Base-by-base conservation (phyloP, 2,888 invertebrate genomes). In the Agonum fuliginosum region DNA sequence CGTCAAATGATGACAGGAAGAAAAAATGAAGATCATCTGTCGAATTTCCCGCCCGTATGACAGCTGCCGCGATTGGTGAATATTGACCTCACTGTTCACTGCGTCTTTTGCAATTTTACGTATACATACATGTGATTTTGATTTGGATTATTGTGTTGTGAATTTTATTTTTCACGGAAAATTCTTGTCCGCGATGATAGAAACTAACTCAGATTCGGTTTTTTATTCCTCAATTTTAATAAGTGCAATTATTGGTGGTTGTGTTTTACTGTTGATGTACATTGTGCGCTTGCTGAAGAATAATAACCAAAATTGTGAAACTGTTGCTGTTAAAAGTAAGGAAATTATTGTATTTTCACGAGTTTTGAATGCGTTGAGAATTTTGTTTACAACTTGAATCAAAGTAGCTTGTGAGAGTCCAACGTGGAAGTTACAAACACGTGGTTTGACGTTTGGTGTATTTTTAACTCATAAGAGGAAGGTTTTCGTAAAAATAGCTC, bases 211-310 rank as follows among this genome's bases (percentile, higher is more conserved):
- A 46, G 65, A 67, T 30, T 80, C 82, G 62, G 72, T 83, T 37
- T 81, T 81, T 22, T 83, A 81, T 78, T 83, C 83, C 27, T 80
- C 84, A 17, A 79, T 85, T 78, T 73, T 85, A 8, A 69, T 83
- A 19, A 80, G 83, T 77, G 79, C 83, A 72, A 81, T 85, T 67
- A 78, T 84, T 76, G 85, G 84, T 79, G 84, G 80, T 75, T 83
- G 82, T 80, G 83, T 83, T 75, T 80, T 84, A 37, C 75, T 85
- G 70, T 81, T 85, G 74, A 80, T 82, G 76, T 85, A 85, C 80
- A 83, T 85, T 78, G 78, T 84, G 65, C 84, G 82, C 78, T 81
- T 83, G 78, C 81, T 84, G 78, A 82, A 82, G 74, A 79, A 81
- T 70, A 83, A 83, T 43, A 74, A 78, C 70, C 80, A 80, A 73